Evolutionary conservation across 1,140 invertebrate genomes (phyloP).

Genomic region (Cardiocondyla obscurior): DNA sequence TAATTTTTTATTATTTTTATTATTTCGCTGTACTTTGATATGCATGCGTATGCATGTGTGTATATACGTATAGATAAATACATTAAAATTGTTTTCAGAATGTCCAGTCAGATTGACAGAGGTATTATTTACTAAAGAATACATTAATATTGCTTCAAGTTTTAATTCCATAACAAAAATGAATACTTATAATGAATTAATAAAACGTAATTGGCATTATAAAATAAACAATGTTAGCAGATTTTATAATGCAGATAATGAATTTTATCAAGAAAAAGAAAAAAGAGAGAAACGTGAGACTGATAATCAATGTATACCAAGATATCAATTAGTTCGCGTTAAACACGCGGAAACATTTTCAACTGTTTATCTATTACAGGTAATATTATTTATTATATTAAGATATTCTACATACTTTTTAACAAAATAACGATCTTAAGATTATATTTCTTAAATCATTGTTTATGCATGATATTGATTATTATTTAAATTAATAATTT

Average conservation of each 20-base stretch:
- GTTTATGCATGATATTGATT: neutral
- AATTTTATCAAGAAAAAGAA: conserved; percentile 46
- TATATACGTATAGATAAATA: no score
- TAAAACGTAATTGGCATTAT: conserved; percentile 26
- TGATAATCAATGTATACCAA: conserved; percentile 80
- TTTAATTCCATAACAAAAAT: conserved; percentile 53
- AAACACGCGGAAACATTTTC: conserved; percentile 84
- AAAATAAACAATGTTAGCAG: conserved; percentile 45
- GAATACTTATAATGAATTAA: conserved; percentile 55
- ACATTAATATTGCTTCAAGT: conserved; percentile 54
- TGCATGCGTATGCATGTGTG: no score
- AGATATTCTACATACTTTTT: neutral
- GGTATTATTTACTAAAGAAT: conserved; percentile 67
- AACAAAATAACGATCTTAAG: neutral
- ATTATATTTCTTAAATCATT: neutral
- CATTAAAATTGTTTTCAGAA: conserved; percentile 65
- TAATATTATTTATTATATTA: conserved; percentile 55
- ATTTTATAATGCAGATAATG: conserved; percentile 29
- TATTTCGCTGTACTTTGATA: neutral
- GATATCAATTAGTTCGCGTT: conserved; percentile 83
- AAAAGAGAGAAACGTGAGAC: conserved; percentile 55
- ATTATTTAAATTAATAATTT: neutral
- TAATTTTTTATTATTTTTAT: conserved; percentile 63
- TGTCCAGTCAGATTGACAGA: conserved; percentile 77
- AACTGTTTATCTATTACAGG: conserved; percentile 83